Conservation (phyloP, 2,888 invertebrate genomes). For the Polydesmus complanatus region DNA sequence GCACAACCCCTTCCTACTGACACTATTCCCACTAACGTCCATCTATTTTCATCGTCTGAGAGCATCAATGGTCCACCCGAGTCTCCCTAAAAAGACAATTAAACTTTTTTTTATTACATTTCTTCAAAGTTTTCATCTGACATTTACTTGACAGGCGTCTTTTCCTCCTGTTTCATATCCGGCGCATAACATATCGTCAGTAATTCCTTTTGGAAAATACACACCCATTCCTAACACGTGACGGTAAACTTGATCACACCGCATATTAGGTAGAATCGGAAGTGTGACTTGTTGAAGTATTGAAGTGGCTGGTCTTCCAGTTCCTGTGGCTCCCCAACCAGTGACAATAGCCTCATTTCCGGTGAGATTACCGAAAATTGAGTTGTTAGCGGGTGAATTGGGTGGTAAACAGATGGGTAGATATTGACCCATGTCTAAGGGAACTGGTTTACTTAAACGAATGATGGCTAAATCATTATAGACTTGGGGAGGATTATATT, state of each 20-base stretch:
- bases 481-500: constrained; percentile 14
- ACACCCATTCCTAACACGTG: constrained; percentile 43
- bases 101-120: background rate
- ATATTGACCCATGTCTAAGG: background rate
- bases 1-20: constrained; percentile 90
- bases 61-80: constrained; percentile 87
- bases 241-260: constrained; percentile 78
- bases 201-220: constrained; percentile 39
- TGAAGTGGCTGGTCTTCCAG: constrained; percentile 8
- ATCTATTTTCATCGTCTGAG: constrained; percentile 51
- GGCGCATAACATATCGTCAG: constrained; percentile 75
- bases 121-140: too few species aligned
- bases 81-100: constrained; percentile 41
- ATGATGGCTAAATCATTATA: constrained; percentile 12
- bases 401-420: constrained; percentile 12
- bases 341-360: constrained; percentile 5
- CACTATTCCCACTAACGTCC: constrained; percentile 84
- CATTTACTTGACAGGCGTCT: constrained; percentile 69
- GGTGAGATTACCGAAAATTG: background rate
- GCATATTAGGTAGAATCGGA: constrained; percentile 78
- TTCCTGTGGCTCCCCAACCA: constrained; percentile 13
- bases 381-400: background rate
- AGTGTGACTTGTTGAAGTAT: constrained; percentile 30
- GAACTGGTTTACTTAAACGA: constrained; percentile 5
- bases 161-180: constrained; percentile 78